Evolutionary conservation across 2,113 vertebrate species (phyloP), one percentile per base, ranked within the genome.

Genomic region (Oncorhynchus gorbuscha): DNA sequence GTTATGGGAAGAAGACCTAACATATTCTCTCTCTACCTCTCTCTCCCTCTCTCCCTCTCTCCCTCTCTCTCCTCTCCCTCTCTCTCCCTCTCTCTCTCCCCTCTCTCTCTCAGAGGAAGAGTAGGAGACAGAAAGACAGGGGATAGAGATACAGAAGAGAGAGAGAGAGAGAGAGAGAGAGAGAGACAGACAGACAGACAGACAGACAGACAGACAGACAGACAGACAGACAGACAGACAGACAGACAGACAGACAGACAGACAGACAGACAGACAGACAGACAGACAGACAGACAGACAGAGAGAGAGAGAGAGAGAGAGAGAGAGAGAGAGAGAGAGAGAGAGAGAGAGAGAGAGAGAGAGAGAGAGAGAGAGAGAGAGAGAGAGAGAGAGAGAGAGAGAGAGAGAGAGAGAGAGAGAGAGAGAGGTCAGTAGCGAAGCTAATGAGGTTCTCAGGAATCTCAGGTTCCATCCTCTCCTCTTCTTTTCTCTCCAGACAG

Each of bases 381-480:
- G 66, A 32, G 18, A 81, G 76, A 86, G 82, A 73, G 66, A 32
- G 18, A 81, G 76, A 86, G 82, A 73, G 66, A 32, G 18, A 81
- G 76, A 86, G 82, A 73, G 66, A 32, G 18, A 81, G 76, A 86
- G 82, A 73, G 66, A 32, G 18, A 81, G 76, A 86, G 82, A 49
- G 80, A 77, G 67, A 65, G 83, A 77, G 69, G 68, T 74, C 69
- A 78, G 76, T 73, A 68, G 83, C 81, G 79, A 55, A 83, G 86
- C 87, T 89, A 84, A 87, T 80, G 81, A 3, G 74, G 88, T 71
- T 76, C 82, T 84, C 81, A 85, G 92, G 91, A 94, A 91, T 90
- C 80, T 93, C 86, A 79, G 72, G 87, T 91, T 91, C 79, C 90
- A 35, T 35, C 32, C 5, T 6, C 70, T 74, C 74, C 59, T 66